phyloP scores from a whole-genome alignment of 2,888 invertebrate genomes.

The Formica aserva region DNA sequence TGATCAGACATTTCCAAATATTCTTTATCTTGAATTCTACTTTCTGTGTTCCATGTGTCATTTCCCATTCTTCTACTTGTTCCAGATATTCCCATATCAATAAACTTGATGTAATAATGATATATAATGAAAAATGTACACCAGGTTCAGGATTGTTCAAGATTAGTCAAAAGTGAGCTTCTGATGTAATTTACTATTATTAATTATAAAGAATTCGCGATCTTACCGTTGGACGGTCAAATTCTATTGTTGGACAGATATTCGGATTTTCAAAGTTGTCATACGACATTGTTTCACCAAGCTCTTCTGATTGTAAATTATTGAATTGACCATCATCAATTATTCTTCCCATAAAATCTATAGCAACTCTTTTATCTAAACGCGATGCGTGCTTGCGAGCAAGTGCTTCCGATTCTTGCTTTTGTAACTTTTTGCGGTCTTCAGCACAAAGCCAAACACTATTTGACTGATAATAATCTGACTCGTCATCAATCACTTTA shows the following conservation, averaged over 20 bases:
- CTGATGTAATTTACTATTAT: constrained; percentile 12
- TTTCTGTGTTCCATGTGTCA: constrained; percentile 25
- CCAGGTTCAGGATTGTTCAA: constrained; percentile 18
- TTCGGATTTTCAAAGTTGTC: constrained; percentile 61
- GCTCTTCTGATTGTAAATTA: constrained; percentile 75
- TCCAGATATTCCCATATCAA: constrained; percentile 2
- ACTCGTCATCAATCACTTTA: constrained; percentile 96
- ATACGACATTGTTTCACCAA: constrained; percentile 72
- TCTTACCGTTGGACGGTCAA: constrained; percentile 77
- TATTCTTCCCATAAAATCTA: constrained; percentile 91
- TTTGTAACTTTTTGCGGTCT: constrained; percentile 90
- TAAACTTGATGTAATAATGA: constrained; percentile 19
- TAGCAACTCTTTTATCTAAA: constrained; percentile 88
- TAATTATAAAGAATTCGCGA: constrained; percentile 30
- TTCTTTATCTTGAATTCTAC: constrained; percentile 91
- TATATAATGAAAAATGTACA: not conserved
- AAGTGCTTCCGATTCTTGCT: constrained; percentile 90
- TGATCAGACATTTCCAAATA: constrained; percentile 94
- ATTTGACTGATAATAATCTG: constrained; percentile 94
- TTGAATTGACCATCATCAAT: constrained; percentile 75
- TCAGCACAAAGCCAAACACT: constrained; percentile 93
- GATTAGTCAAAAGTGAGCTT: not conserved
- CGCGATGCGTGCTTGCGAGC: constrained; percentile 91
- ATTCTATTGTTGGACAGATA: constrained; percentile 78
- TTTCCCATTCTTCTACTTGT: constrained; percentile 50